Conservation (phyloP, 1,140 invertebrate species). For the Pissodes strobi region DNA sequence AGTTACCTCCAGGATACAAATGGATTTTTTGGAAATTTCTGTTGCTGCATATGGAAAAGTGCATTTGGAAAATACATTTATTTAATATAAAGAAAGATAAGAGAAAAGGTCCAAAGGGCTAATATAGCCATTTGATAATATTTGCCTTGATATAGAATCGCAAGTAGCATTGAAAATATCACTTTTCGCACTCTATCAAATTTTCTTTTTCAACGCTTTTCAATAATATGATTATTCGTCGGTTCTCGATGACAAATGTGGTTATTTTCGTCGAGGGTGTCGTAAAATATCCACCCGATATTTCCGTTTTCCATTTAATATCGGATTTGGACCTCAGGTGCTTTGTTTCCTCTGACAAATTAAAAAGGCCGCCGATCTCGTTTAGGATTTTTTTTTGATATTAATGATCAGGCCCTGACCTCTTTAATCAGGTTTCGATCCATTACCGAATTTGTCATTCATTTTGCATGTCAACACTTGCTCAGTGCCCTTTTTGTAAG, state of each 20-base stretch:
- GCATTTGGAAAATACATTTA: too few relatives aligned
- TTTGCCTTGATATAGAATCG: too few relatives aligned
- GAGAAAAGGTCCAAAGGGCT: too few relatives aligned
- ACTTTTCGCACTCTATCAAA: too few relatives aligned
- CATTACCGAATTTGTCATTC: slow-evolving; percentile 9
- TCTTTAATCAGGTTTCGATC: slow-evolving; percentile 25
- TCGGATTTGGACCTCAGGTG: slow-evolving; percentile 21
- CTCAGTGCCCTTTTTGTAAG: too few relatives aligned
- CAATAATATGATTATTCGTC: slow-evolving; percentile 1
- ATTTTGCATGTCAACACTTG: background rate
- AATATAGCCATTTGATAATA: too few relatives aligned
- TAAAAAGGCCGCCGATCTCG: slow-evolving; percentile 11
- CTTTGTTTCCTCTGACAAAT: slow-evolving; percentile 32
- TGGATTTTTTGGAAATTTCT: too few relatives aligned
- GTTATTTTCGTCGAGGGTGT: slow-evolving; percentile 11
- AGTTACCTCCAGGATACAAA: too few relatives aligned
- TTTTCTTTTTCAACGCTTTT: background rate
- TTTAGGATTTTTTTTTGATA: slow-evolving; percentile 21
- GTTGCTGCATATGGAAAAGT: too few relatives aligned
- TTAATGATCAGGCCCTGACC: slow-evolving; percentile 19
- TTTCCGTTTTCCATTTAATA: slow-evolving; percentile 25
- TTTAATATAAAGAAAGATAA: too few relatives aligned
- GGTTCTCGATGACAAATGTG: slow-evolving; percentile 11
- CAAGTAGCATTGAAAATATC: too few relatives aligned
- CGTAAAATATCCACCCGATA: slow-evolving; percentile 9